Evolutionary conservation across 2,888 invertebrate species (phyloP).

Genomic region (Nezara viridula): DNA sequence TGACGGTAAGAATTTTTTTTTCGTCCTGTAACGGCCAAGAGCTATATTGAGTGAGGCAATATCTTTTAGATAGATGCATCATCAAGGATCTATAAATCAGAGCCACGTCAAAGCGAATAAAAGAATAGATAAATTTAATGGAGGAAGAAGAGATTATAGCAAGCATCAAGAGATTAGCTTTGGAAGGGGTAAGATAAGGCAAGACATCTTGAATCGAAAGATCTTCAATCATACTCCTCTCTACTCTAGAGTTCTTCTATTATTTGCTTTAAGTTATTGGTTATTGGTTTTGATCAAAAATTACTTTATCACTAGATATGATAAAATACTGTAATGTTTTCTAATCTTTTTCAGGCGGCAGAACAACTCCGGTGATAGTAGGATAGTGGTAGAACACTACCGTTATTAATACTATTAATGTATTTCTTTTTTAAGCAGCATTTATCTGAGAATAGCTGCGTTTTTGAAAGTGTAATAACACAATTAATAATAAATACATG

Average conservation of each 20-base stretch:
- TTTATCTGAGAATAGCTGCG: too few species aligned
- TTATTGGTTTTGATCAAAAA: neutral
- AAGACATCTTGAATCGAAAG: neutral
- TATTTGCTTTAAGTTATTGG: neutral
- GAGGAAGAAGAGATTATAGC: neutral
- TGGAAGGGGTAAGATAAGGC: neutral
- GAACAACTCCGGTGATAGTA: too few species aligned
- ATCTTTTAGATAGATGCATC: neutral
- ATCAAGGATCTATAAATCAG: neutral
- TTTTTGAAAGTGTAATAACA: too few species aligned
- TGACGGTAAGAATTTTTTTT: neutral
- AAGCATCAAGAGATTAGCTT: neutral
- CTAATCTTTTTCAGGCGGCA: too few species aligned
- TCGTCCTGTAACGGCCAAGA: neutral
- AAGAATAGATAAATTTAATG: constrained; percentile 28
- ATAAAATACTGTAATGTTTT: too few species aligned
- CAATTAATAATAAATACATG: too few species aligned
- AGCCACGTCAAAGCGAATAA: neutral
- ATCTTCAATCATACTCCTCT: neutral
- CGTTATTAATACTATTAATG: too few species aligned
- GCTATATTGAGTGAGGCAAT: neutral
- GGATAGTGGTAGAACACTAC: too few species aligned
- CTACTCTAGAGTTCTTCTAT: neutral
- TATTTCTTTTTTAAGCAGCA: too few species aligned
- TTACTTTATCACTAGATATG: neutral